These are phyloP conservation scores for Melieria picta DNA, from an alignment of 2,888 invertebrate species.

Conservation along the genomic window DNA sequence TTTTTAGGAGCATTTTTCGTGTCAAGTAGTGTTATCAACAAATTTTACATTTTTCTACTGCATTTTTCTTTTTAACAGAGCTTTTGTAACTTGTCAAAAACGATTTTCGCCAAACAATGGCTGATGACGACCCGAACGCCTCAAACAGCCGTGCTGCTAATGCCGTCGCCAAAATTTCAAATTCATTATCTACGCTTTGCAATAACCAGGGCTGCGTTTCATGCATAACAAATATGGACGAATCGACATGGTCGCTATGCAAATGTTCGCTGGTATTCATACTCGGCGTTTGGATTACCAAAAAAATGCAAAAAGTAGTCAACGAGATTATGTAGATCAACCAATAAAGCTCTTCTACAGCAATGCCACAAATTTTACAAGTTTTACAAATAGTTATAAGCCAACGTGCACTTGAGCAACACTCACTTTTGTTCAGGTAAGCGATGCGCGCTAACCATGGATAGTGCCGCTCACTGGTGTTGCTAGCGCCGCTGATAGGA, in stretches of 20 bases:
- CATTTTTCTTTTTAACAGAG: too few species aligned
- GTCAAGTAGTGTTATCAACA: too few species aligned
- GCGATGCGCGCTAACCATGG: slow-evolving; percentile 71
- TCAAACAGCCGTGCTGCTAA: not conserved
- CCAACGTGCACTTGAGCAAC: not conserved
- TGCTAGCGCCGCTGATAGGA: not conserved
- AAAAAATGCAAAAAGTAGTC: slow-evolving; percentile 50
- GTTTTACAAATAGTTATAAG: not conserved
- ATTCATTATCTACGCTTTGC: not conserved
- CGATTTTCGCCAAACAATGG: slow-evolving; percentile 6
- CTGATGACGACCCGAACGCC: not conserved
- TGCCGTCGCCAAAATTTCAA: slow-evolving; percentile 5
- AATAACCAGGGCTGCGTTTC: slow-evolving; percentile 3
- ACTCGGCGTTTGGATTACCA: slow-evolving; percentile 51
- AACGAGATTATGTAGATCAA: slow-evolving; percentile 46
- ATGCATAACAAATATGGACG: slow-evolving; percentile 24
- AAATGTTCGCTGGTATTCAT: slow-evolving; percentile 52
- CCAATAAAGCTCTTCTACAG: not conserved
- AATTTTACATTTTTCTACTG: too few species aligned
- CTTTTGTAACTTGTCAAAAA: not conserved
- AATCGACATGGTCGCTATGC: slow-evolving; percentile 45
- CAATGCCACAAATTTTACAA: not conserved
- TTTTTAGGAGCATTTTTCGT: too few species aligned
- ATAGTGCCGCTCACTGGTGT: slow-evolving; percentile 56
- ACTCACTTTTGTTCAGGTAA: slow-evolving; percentile 64